Evolutionary conservation across 2,113 vertebrate genomes (phyloP).

Genomic region (Mormyrus iriodes): DNA sequence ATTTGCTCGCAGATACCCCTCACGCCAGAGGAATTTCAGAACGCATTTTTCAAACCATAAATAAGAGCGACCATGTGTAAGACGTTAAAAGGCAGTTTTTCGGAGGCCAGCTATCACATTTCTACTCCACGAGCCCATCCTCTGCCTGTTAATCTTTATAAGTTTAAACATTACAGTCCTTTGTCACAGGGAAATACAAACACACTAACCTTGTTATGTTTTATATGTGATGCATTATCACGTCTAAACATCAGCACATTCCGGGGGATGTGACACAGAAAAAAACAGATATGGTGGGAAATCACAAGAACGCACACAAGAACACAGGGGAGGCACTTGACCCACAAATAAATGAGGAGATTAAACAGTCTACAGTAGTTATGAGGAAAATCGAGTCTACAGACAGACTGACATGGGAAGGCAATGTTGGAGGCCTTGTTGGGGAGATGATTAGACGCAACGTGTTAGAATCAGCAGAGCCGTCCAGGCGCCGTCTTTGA

Average conservation of each 20-base stretch:
- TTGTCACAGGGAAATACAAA: conserved; percentile 18
- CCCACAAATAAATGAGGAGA: conserved; percentile 4
- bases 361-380: not conserved
- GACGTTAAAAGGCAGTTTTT: conserved; percentile 1
- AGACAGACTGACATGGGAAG: not conserved
- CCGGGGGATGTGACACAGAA: not conserved
- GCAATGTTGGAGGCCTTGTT: not conserved
- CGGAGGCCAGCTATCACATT: not conserved
- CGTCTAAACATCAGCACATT: not conserved
- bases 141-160: conserved; percentile 22
- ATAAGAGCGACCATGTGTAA: not conserved
- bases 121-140: not conserved
- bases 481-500: conserved; percentile 1
- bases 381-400: not conserved
- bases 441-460: not conserved
- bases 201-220: conserved; percentile 2
- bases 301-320: not conserved
- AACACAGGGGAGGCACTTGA: not conserved
- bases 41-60: not conserved
- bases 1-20: not conserved
- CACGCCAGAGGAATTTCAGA: not conserved
- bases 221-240: conserved; percentile 11
- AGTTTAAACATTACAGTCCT: conserved; percentile 10
- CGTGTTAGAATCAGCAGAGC: not conserved
- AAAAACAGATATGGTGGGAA: not conserved